Evolutionary conservation across 2,888 invertebrate species (phyloP).

Genomic region (Synergus japonicus): DNA sequence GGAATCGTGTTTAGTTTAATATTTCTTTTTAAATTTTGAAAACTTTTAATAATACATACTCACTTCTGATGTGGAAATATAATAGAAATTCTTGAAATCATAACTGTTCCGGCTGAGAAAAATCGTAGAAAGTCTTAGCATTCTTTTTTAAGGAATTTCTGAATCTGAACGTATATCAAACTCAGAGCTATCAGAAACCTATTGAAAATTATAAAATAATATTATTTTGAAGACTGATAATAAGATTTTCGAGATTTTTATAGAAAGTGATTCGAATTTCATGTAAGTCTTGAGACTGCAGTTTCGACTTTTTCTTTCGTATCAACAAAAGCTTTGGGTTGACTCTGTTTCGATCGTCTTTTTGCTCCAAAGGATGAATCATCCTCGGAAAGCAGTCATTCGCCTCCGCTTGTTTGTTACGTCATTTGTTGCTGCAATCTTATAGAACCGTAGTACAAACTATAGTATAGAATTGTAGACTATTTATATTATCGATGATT

Average conservation of each 20-base stretch:
- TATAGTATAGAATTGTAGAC: neutral
- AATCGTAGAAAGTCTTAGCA: slow-evolving; percentile 35
- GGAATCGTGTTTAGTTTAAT: too few species aligned
- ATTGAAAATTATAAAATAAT: too few species aligned
- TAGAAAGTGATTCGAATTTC: neutral
- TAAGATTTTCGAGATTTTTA: neutral
- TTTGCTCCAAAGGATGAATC: slow-evolving; percentile 50
- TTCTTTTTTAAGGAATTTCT: neutral
- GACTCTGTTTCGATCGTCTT: slow-evolving; percentile 43
- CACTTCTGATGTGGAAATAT: neutral
- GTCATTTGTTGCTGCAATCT: slow-evolving; percentile 44
- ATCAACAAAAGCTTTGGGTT: slow-evolving; percentile 14
- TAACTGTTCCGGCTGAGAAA: slow-evolving; percentile 31
- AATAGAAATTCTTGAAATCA: slow-evolving; percentile 17
- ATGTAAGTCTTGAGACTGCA: neutral
- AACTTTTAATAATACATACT: too few species aligned
- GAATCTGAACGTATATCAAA: neutral
- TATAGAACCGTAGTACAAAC: slow-evolving; percentile 10
- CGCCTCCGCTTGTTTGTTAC: slow-evolving; percentile 48
- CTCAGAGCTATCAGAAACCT: too few species aligned
- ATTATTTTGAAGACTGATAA: too few species aligned
- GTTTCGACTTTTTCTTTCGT: slow-evolving; percentile 20
- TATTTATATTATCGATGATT: neutral
- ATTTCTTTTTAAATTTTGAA: too few species aligned
- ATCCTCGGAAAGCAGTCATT: slow-evolving; percentile 50